phyloP scores from a whole-genome alignment of 2,888 invertebrate species.

The Megamerina dolium region DNA sequence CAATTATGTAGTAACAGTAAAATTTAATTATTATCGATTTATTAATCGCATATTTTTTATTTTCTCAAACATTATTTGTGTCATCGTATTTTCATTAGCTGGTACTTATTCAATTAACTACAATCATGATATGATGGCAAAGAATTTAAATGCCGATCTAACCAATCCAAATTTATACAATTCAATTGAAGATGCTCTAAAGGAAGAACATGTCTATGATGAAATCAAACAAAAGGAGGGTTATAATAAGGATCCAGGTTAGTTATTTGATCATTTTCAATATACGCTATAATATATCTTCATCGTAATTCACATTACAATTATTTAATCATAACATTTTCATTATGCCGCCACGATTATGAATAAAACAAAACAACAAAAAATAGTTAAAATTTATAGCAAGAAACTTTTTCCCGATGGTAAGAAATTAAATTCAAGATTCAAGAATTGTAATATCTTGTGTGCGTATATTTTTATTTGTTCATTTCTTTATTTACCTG shows the following conservation, averaged over 20 bases:
- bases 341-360: not conserved
- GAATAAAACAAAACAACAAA: not conserved
- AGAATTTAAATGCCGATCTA: conserved; percentile 78
- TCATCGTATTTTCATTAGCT: conserved; percentile 47
- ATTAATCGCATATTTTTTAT: not conserved
- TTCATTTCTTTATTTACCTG: conserved; percentile 9
- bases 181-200: conserved; percentile 68
- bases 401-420: conserved; percentile 46
- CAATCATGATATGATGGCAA: conserved; percentile 61
- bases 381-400: conserved; percentile 43
- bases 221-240: conserved; percentile 81
- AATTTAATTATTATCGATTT: not conserved
- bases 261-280: conserved; percentile 25
- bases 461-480: conserved; percentile 17
- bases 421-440: conserved; percentile 31
- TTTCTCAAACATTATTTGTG: not conserved
- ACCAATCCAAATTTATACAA: conserved; percentile 81
- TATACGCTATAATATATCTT: not conserved
- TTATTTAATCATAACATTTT: not conserved
- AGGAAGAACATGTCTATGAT: conserved; percentile 79
- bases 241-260: conserved; percentile 58
- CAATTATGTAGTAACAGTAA: not conserved
- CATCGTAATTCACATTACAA: not conserved
- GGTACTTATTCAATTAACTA: conserved; percentile 55
- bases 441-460: conserved; percentile 9